Percentiles rank a stretch among this genome's conserved stretches.
Evolutionary conservation across 2,797 vertebrate genomes (phyloP).

Genomic region (Balearica regulorum): DNA sequence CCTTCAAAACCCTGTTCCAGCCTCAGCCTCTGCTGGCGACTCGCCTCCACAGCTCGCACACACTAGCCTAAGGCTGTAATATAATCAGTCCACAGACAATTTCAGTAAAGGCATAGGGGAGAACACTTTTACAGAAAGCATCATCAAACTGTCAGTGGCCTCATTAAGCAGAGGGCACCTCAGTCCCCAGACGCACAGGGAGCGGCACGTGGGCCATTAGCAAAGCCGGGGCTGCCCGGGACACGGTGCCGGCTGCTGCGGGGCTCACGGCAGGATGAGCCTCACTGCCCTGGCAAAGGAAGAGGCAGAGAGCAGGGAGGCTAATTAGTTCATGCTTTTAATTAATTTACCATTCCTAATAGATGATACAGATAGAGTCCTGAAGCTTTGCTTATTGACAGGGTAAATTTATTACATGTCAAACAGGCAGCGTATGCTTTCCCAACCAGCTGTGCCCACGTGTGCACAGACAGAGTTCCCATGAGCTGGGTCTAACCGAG

Average conservation of each 20-base stretch:
- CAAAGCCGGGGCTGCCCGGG: background rate
- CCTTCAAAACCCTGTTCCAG: background rate
- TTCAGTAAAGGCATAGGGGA: background rate
- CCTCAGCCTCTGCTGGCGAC: background rate
- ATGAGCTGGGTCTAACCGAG: background rate
- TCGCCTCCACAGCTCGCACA: background rate
- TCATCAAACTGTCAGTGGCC: background rate
- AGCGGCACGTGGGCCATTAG: background rate
- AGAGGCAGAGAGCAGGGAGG: background rate
- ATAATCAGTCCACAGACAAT: background rate
- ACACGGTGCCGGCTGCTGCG: background rate
- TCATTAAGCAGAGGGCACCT: background rate
- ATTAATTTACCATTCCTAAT: slow-evolving; percentile 16
- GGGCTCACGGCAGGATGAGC: background rate
- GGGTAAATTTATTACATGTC: background rate
- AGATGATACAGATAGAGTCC: background rate
- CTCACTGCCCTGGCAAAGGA: background rate
- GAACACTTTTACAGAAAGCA: background rate
- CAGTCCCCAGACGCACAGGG: background rate
- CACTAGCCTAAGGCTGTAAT: background rate
- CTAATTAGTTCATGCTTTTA: background rate
- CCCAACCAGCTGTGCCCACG: background rate
- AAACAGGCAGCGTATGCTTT: background rate
- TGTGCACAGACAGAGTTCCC: background rate
- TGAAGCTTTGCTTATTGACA: background rate